Conservation (phyloP, 2,797 vertebrate genomes). For the Myotis findleyi region DNA sequence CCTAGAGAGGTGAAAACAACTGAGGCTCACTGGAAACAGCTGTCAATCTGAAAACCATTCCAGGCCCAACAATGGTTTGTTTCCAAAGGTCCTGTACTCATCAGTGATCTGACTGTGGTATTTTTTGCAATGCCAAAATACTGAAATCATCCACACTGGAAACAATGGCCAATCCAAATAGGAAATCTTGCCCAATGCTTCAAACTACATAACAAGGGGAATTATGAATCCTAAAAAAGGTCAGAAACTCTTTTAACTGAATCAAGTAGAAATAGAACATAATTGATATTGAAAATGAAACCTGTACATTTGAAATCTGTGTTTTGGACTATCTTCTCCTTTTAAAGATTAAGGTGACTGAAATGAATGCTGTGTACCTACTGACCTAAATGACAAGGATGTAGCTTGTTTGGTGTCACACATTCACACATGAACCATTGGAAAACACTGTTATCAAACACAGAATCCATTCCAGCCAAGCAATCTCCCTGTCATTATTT, state of each 20-base stretch:
- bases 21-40: conserved; percentile 20
- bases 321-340: background rate
- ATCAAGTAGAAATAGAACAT: background rate
- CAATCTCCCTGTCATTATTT: background rate
- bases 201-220: background rate
- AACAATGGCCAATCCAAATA: background rate
- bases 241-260: background rate
- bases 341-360: background rate
- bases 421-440: background rate
- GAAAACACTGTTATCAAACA: background rate
- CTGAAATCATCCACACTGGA: background rate
- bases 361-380: background rate
- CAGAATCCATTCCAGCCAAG: background rate
- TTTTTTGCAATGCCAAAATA: background rate
- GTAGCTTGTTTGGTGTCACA: background rate
- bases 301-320: background rate
- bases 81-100: background rate
- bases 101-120: background rate
- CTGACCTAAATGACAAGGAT: background rate
- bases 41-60: background rate
- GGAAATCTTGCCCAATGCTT: background rate
- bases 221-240: background rate
- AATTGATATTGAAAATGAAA: background rate
- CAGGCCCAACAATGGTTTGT: background rate
- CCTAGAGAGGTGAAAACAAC: conserved; percentile 63